A percentile compares a stretch with the other conserved stretches of the same genome.
These are phyloP conservation scores for Drosophila differens DNA, from an alignment of 2,888 invertebrate genomes.

Conservation along the genomic window DNA sequence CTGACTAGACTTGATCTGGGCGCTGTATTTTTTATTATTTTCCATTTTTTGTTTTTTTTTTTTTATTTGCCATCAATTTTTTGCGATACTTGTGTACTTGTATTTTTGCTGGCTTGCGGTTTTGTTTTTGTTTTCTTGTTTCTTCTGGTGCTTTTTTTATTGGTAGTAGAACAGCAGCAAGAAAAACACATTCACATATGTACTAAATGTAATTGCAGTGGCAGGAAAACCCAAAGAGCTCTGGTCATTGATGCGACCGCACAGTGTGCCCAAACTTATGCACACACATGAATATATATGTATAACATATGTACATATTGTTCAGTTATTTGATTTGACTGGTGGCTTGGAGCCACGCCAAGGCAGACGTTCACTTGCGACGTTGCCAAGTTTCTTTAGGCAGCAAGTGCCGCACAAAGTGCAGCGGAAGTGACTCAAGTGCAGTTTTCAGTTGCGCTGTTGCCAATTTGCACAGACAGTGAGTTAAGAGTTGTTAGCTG, in stretches of 20 bases:
- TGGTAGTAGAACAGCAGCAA: conserved; percentile 36
- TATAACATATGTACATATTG: conserved; percentile 6
- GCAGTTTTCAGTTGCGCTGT: conserved; percentile 35
- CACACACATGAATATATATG: background rate
- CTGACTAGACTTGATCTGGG: conserved; percentile 70
- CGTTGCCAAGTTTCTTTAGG: conserved; percentile 64
- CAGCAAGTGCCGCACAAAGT: conserved; percentile 63
- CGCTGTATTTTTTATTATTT: conserved; percentile 40
- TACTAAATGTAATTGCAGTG: conserved; percentile 49
- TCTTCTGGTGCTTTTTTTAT: conserved; percentile 12
- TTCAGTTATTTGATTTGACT: conserved; percentile 18
- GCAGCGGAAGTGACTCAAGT: conserved; percentile 73
- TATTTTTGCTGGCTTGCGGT: conserved; percentile 40
- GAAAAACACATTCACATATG: conserved; percentile 38
- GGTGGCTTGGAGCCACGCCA: conserved; percentile 41
- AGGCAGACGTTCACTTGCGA: conserved; percentile 72
- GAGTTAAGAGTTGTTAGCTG: conserved; percentile 33
- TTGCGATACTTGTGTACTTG: conserved; percentile 35
- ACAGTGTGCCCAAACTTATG: conserved; percentile 46
- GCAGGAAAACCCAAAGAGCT: conserved; percentile 55
- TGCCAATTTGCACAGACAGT: conserved; percentile 39
- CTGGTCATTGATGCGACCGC: conserved; percentile 75
- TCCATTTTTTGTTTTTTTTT: conserved; percentile 24
- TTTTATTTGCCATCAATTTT: conserved; percentile 52
- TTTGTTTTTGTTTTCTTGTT: conserved; percentile 6